These are phyloP conservation scores for Anolis carolinensis DNA, from an alignment of 2,113 vertebrate species.

Conservation along the genomic window DNA sequence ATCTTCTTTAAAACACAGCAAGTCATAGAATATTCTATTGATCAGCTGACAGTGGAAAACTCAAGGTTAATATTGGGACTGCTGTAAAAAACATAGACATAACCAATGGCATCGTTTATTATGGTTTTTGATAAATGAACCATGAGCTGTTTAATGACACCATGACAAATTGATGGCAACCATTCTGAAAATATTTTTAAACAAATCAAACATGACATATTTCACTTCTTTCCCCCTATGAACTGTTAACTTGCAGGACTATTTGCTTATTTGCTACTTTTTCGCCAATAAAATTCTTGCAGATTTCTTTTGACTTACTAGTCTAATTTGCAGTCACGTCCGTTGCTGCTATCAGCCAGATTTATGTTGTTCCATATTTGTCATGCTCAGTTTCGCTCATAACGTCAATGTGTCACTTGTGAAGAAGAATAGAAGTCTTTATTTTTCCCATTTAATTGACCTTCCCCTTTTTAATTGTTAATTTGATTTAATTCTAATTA, in stretches of 20 bases:
- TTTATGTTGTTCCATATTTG: conserved; percentile 18
- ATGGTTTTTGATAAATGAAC: conserved; percentile 26
- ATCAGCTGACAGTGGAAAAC: background rate
- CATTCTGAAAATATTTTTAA: conserved; percentile 23
- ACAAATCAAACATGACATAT: conserved; percentile 26
- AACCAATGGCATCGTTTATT: conserved; percentile 19
- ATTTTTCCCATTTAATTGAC: too few species aligned
- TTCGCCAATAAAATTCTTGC: conserved; percentile 15
- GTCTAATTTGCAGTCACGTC: conserved; percentile 24
- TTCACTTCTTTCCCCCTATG: background rate
- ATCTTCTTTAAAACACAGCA: background rate
- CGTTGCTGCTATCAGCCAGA: conserved; percentile 15
- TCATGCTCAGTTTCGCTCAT: background rate
- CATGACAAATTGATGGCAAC: conserved; percentile 21
- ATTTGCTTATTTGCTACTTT: conserved; percentile 34
- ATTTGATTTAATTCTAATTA: too few species aligned
- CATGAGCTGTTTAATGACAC: conserved; percentile 20
- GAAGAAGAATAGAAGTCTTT: too few species aligned
- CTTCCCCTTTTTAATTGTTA: too few species aligned
- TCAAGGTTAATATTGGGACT: conserved; percentile 23
- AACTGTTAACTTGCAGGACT: conserved; percentile 21
- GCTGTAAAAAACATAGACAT: background rate
- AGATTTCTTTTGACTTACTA: conserved; percentile 33
- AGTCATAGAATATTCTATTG: background rate
- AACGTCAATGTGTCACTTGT: too few species aligned